Conservation (phyloP, 2,113 vertebrate species). For the Malurus alboscapulatus region DNA sequence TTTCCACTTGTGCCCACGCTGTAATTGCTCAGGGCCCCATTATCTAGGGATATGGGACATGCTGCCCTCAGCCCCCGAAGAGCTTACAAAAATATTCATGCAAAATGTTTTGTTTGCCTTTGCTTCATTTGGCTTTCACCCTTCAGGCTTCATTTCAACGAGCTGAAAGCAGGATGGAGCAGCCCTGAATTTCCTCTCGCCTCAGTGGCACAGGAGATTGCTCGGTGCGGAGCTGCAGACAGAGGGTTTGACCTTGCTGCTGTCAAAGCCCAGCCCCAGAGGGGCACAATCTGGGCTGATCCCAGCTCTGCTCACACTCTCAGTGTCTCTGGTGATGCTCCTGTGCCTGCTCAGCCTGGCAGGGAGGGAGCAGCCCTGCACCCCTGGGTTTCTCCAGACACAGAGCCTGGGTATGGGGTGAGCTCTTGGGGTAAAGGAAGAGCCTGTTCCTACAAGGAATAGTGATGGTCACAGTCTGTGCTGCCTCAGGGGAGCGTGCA, state of each 20-base stretch:
- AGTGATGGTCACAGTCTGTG: neutral
- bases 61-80: neutral
- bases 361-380: neutral
- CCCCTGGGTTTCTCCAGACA: neutral
- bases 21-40: neutral
- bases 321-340: fast-evolving
- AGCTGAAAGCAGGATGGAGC: neutral
- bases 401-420: neutral
- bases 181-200: neutral
- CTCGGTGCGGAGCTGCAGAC: neutral
- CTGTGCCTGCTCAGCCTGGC: neutral
- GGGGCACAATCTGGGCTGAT: neutral
- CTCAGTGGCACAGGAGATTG: neutral
- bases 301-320: neutral
- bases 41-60: neutral
- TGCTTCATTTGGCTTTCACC: neutral
- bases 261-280: neutral
- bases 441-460: neutral
- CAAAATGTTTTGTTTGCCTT: neutral
- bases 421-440: neutral
- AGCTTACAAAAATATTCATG: neutral
- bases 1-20: neutral
- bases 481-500: neutral
- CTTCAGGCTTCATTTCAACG: neutral
- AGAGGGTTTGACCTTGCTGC: neutral